Evolutionary conservation across 2,888 invertebrate species (phyloP).

Genomic region (Phrixothrix hirtus): DNA sequence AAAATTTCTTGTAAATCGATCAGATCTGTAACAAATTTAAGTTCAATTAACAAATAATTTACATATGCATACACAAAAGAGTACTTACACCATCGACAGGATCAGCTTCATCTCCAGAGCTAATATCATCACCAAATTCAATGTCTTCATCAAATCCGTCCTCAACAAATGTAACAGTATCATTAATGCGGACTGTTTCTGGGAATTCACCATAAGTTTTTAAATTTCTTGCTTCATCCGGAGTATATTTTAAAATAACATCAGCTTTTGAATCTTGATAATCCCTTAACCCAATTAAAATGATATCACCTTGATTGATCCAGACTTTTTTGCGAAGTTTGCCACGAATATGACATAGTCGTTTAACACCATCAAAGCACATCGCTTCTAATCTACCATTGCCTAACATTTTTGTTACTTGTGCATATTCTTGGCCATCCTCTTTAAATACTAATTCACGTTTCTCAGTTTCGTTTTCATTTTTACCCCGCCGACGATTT

Average conservation of each 20-base stretch:
- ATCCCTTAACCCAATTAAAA: slow-evolving; percentile 95
- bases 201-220: slow-evolving; percentile 99
- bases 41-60: background rate
- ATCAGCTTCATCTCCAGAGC: slow-evolving; percentile 85
- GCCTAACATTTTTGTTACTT: slow-evolving; percentile 99
- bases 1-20: slow-evolving; percentile 1
- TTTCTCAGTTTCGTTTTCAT: slow-evolving; percentile 99
- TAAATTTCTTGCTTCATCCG: slow-evolving; percentile 98
- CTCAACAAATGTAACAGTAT: slow-evolving; percentile 92
- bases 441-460: slow-evolving; percentile 99
- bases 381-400: slow-evolving; percentile 98
- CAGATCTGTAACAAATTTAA: background rate
- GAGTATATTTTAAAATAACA: slow-evolving; percentile 98
- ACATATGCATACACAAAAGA: background rate
- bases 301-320: slow-evolving; percentile 99
- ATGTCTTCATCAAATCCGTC: slow-evolving; percentile 96
- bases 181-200: slow-evolving; percentile 96
- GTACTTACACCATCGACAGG: slow-evolving; percentile 62
- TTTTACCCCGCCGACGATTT: slow-evolving; percentile 99
- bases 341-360: slow-evolving; percentile 98
- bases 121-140: slow-evolving; percentile 94
- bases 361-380: slow-evolving; percentile 98
- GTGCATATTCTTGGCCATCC: slow-evolving; percentile 99
- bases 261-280: slow-evolving; percentile 98
- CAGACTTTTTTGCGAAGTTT: slow-evolving; percentile 94